Percentiles rank a stretch among this genome's conserved stretches.
These are phyloP conservation scores for Accipiter virgatus DNA, from an alignment of 2,113 vertebrate genomes.

Conservation along the genomic window DNA sequence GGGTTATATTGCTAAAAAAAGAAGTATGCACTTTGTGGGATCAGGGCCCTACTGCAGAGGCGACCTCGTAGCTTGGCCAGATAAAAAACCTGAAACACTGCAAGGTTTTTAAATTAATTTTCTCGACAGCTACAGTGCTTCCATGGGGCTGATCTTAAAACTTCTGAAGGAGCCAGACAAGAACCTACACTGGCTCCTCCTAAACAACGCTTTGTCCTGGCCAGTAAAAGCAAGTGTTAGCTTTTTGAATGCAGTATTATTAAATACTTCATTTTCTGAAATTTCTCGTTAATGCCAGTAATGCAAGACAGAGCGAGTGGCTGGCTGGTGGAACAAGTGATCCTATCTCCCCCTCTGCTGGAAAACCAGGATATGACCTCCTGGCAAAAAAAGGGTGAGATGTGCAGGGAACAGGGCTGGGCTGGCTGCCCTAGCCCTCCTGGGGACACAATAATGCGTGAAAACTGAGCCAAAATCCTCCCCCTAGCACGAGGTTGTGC, in stretches of 20 bases:
- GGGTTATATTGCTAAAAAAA: not conserved
- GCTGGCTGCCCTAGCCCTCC: not conserved
- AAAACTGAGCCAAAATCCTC: not conserved
- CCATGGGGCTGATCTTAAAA: not conserved
- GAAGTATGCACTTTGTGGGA: not conserved
- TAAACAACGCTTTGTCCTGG: conserved; percentile 22
- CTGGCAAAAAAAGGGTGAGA: not conserved
- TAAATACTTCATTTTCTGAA: not conserved
- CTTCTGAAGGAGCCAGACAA: not conserved
- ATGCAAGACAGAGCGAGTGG: accelerated
- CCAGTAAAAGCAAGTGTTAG: not conserved
- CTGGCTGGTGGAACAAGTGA: not conserved
- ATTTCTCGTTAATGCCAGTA: not conserved
- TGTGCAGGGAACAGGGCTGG: accelerated
- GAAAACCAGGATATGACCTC: not conserved
- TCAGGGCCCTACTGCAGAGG: not conserved
- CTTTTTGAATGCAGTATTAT: not conserved
- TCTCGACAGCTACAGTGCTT: not conserved
- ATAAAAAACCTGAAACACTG: not conserved
- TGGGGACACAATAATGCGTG: not conserved
- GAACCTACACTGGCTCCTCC: not conserved
- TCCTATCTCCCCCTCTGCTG: conserved; percentile 66
- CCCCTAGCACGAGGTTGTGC: not conserved
- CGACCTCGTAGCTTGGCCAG: not conserved
- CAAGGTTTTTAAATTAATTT: not conserved